Evolutionary conservation across 2,888 invertebrate genomes (phyloP).

Genomic region (Argyra leucocephala): DNA sequence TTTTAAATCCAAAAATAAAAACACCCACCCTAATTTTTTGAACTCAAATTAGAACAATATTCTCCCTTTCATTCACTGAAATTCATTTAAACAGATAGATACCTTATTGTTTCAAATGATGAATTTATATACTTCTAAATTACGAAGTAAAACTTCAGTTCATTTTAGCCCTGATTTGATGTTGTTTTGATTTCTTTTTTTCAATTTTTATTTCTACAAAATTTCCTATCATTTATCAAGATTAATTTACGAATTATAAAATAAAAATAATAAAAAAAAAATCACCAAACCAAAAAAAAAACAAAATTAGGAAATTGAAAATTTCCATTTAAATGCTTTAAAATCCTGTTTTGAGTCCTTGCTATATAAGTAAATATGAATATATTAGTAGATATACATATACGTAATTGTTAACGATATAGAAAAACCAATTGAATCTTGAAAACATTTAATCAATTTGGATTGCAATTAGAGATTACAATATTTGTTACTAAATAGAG

Average conservation of each 20-base stretch:
- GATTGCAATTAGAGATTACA: conserved; percentile 4
- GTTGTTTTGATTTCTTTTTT: too few relatives aligned
- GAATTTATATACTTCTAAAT: too few relatives aligned
- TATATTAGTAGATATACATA: neutral
- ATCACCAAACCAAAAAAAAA: neutral
- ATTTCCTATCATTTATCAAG: conserved; percentile 2
- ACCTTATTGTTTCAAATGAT: too few relatives aligned
- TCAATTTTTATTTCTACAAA: too few relatives aligned
- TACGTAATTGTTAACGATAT: neutral
- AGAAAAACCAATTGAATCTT: neutral
- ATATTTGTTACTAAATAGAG: neutral
- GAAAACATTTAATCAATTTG: conserved; percentile 1
- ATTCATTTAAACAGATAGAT: too few relatives aligned
- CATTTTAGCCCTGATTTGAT: too few relatives aligned
- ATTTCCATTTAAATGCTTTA: conserved; percentile 3
- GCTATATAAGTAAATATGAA: neutral
- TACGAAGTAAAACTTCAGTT: too few relatives aligned
- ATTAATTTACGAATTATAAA: neutral
- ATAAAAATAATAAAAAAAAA: too few relatives aligned
- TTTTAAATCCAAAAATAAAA: too few relatives aligned
- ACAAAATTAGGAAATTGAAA: neutral
- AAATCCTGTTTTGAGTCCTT: neutral
- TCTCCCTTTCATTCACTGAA: too few relatives aligned
- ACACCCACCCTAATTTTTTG: too few relatives aligned
- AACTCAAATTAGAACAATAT: too few relatives aligned